Base-by-base conservation (phyloP, 2,888 invertebrate species). In the Leptothorax acervorum region DNA sequence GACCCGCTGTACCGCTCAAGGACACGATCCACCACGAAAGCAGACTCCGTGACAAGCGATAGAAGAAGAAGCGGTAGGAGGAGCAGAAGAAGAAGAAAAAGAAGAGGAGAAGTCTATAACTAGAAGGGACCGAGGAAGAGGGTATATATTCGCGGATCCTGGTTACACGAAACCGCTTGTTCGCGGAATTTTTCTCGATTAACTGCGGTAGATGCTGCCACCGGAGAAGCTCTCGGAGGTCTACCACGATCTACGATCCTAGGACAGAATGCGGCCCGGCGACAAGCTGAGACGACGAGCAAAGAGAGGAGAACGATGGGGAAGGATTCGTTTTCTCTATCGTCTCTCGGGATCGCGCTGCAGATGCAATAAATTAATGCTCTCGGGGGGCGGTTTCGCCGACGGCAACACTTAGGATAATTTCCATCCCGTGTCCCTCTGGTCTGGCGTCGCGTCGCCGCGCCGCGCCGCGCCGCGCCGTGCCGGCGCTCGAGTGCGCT, bases 11-110 rank as follows among this genome's bases (percentile, higher is more conserved):
- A 87, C 86, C 88, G 91, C 88, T 90, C 93, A 92, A 93, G 93
- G 93, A 91, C 93, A 92, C 88, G 90, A 90, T 91, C 89, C 89
- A 90, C 89, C 90, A 90, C 89, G 90, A 90, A 90, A 88, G 88
- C 87, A 85, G 85, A 88, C 88, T 86, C 89, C 90, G 90, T 89
- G 91, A 91, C 92, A 89, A 91, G 91, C 74, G 60, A 48, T 48
- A 60, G 55, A 23, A 60, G 55, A 81, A 81, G 91, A 92, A 90
- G 87, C 81, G 81, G 35, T 68, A 18, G 66, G 11, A 39, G 76
- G 31, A 28, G 82, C 23, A 48, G 83, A 62, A 62, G 65, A 65
- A 78, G 71, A 65, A 82, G 71, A 60, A 83, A 68, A 62, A 51
- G 62, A 60, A 63, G 70, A 55, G 57, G 60, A 66, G 55, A 63